A percentile compares a stretch with the other conserved stretches of the same genome.
Conservation (phyloP, 2,113 vertebrate species). For the Rhabdomys dilectus region DNA sequence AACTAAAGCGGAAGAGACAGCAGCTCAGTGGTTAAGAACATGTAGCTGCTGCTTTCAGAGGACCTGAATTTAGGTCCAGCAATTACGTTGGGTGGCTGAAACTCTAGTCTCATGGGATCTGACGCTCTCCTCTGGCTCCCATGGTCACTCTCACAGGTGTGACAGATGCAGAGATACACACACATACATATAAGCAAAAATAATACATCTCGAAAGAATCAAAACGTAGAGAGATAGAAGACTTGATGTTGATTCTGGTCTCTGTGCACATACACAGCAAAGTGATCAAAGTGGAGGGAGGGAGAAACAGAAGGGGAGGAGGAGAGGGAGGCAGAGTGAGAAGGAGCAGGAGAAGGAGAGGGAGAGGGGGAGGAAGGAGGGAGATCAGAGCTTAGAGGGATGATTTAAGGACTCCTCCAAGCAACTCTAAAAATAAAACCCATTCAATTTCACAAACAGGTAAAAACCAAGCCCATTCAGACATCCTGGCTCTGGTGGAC, state of each 20-base stretch:
- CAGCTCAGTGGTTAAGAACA: neutral
- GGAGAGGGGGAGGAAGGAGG: no score
- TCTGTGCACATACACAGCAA: neutral
- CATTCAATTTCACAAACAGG: constrained; percentile 16
- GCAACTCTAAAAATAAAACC: constrained; percentile 46
- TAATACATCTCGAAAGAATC: neutral
- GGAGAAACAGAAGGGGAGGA: neutral
- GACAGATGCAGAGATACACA: neutral
- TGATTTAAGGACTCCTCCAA: neutral
- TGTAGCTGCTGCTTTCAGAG: neutral
- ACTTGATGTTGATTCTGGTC: neutral
- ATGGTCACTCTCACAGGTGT: neutral
- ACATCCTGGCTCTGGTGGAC: neutral
- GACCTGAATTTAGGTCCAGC: neutral
- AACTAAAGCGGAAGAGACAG: neutral
- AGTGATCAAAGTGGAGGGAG: neutral
- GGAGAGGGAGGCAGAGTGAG: neutral
- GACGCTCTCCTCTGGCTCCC: neutral
- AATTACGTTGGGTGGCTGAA: neutral
- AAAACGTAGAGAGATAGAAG: neutral
- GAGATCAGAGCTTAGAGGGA: neutral
- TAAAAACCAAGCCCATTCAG: constrained; percentile 29
- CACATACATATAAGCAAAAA: neutral
- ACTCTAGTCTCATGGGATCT: neutral
- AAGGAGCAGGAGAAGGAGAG: fast-evolving